A percentile compares a stretch with the other conserved stretches of the same genome.
Evolutionary conservation across 2,888 invertebrate genomes (phyloP).

Genomic region (Dryocosmus kuriphilus): DNA sequence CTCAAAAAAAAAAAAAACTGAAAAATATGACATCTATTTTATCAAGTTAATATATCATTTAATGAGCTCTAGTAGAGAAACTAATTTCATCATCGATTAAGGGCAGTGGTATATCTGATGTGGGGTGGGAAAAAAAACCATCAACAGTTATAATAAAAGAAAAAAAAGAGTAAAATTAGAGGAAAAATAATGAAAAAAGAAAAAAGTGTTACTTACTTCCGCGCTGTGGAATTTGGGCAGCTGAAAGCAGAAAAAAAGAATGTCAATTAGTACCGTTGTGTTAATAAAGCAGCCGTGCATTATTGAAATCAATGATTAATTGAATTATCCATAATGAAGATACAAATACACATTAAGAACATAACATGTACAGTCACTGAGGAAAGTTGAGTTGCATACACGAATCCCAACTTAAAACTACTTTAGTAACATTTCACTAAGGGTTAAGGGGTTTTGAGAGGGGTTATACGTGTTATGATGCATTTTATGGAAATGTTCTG

Average conservation of each 20-base stretch:
- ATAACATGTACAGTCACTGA: conserved; percentile 75
- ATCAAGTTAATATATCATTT: neutral
- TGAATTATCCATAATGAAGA: conserved; percentile 57
- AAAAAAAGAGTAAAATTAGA: conserved; percentile 24
- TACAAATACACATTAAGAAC: conserved; percentile 73
- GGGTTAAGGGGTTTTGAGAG: conserved; percentile 59
- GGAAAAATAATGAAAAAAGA: conserved; percentile 39
- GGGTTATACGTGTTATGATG: conserved; percentile 43
- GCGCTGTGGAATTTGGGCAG: conserved; percentile 93
- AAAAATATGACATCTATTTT: neutral
- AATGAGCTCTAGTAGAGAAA: neutral
- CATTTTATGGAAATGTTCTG: conserved; percentile 45
- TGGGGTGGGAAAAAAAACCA: neutral
- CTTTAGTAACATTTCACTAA: conserved; percentile 76
- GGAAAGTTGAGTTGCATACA: conserved; percentile 74
- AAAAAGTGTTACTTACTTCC: conserved; percentile 86
- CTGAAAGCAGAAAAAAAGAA: conserved; percentile 83
- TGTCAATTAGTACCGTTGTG: conserved; percentile 61
- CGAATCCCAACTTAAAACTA: conserved; percentile 73
- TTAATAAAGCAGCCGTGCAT: conserved; percentile 1
- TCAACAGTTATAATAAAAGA: neutral
- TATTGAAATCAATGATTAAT: conserved; percentile 37
- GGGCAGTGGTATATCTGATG: neutral
- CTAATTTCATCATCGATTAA: neutral
- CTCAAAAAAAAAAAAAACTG: neutral